Evolutionary conservation across 1,140 invertebrate species (phyloP).

Genomic region (Halyomorpha halys): DNA sequence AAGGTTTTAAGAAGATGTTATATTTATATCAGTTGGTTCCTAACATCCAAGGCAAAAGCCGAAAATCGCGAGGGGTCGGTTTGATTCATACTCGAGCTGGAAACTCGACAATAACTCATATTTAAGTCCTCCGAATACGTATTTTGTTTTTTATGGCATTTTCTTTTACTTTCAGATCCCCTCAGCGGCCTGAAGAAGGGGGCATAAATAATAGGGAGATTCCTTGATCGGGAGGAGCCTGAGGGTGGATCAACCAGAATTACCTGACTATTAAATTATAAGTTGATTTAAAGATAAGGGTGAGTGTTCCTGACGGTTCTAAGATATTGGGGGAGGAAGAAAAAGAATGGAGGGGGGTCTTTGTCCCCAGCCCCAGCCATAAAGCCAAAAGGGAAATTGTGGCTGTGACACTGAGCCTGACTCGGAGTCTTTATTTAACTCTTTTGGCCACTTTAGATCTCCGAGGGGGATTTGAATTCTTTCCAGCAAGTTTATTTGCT

Average conservation of each 20-base stretch:
- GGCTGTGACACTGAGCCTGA: slow-evolving; percentile 1
- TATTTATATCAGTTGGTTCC: no score
- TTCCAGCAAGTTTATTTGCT: background rate
- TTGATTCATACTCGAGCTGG: no score
- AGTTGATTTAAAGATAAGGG: slow-evolving; percentile 17
- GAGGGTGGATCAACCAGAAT: slow-evolving; percentile 13
- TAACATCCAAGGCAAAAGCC: no score
- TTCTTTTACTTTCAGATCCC: background rate
- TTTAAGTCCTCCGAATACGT: no score
- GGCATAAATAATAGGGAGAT: background rate
- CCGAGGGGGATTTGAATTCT: background rate
- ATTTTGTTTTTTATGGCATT: slow-evolving; percentile 2
- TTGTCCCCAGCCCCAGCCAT: slow-evolving; percentile 1
- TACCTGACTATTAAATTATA: slow-evolving; percentile 18
- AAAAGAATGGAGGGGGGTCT: slow-evolving; percentile 2
- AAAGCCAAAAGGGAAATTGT: background rate
- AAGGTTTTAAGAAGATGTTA: no score
- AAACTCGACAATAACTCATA: no score
- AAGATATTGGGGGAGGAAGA: background rate
- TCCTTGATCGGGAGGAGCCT: background rate
- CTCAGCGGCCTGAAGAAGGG: background rate
- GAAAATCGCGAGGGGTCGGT: no score
- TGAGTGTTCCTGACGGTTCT: slow-evolving; percentile 11
- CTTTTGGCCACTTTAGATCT: slow-evolving; percentile 15
- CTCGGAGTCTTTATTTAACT: slow-evolving; percentile 9